A percentile compares a stretch with the other conserved stretches of the same genome.
Conservation (phyloP, 2,113 vertebrate species). For the Pteronura brasiliensis region DNA sequence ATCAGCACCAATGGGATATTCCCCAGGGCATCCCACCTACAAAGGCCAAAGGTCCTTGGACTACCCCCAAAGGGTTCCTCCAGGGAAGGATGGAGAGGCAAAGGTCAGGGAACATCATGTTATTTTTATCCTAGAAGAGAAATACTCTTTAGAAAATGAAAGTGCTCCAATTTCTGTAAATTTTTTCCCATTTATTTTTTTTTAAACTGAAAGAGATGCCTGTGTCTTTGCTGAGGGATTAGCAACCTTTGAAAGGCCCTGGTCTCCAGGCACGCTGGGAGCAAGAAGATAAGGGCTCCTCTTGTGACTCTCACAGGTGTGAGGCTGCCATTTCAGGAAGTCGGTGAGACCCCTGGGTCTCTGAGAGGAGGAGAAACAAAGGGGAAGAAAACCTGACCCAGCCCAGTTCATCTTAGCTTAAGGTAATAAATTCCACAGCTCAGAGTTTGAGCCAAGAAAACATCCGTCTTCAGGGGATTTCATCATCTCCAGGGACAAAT, state of each 20-base stretch:
- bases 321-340: neutral
- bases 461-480: neutral
- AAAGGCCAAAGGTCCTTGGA: rapidly evolving
- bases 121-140: neutral
- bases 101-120: neutral
- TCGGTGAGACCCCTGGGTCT: neutral
- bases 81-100: neutral
- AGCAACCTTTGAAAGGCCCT: neutral
- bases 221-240: neutral
- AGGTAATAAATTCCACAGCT: neutral
- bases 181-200: neutral
- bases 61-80: too few relatives aligned
- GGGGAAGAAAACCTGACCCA: neutral
- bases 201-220: neutral
- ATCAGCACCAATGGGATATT: neutral
- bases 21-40: rapidly evolving
- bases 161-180: neutral
- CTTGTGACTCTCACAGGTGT: neutral
- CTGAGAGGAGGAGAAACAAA: neutral
- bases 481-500: neutral
- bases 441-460: neutral
- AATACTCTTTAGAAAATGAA: neutral
- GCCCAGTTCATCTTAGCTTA: neutral
- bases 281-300: neutral
- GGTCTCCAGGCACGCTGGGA: neutral